A percentile compares a stretch with the other conserved stretches of the same genome.
Evolutionary conservation across 2,888 invertebrate genomes (phyloP).

Genomic region (Chalcis sispes): DNA sequence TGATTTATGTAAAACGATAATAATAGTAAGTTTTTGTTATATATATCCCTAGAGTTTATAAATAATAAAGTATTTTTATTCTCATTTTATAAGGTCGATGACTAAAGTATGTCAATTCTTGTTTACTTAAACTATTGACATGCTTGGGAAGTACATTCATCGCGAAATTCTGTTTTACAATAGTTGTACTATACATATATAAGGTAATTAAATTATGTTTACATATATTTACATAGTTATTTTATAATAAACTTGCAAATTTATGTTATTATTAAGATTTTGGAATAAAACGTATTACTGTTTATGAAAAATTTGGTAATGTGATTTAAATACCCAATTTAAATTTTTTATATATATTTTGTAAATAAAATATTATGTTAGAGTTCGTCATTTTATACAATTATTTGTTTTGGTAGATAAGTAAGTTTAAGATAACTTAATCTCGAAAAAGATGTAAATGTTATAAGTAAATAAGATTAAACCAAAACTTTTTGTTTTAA

Average conservation of each 20-base stretch:
- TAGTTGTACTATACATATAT: too few relatives aligned
- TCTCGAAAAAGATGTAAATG: too few relatives aligned
- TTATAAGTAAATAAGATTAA: too few relatives aligned
- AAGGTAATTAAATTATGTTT: neutral
- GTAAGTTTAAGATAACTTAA: too few relatives aligned
- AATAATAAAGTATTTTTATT: slow-evolving; percentile 26
- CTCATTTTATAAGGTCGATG: slow-evolving; percentile 23
- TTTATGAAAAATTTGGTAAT: neutral
- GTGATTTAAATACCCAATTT: too few relatives aligned
- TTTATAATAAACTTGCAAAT: neutral
- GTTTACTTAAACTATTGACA: slow-evolving; percentile 8
- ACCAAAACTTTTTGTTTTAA: too few relatives aligned
- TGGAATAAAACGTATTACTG: neutral
- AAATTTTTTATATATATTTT: too few relatives aligned
- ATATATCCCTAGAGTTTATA: slow-evolving; percentile 20
- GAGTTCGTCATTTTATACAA: too few relatives aligned
- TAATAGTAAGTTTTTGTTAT: slow-evolving; percentile 2
- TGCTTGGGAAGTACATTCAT: neutral
- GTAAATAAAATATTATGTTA: too few relatives aligned
- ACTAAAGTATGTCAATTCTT: slow-evolving; percentile 38
- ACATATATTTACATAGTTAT: neutral
- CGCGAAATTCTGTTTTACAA: neutral
- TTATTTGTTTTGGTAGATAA: too few relatives aligned
- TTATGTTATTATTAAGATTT: neutral
- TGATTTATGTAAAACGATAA: neutral